Conservation (phyloP, 2,797 vertebrate genomes). For the Anguilla anguilla region DNA sequence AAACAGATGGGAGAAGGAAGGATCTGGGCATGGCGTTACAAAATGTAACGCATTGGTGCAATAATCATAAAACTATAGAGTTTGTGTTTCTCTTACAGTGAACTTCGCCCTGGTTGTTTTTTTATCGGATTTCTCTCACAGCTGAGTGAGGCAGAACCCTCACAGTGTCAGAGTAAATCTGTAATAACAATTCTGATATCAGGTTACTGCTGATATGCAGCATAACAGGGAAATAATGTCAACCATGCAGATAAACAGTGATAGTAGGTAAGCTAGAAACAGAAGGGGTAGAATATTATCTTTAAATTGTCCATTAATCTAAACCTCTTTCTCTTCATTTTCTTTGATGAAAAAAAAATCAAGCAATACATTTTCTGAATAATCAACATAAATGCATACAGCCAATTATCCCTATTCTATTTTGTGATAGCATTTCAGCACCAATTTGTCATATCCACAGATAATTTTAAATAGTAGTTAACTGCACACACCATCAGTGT, state of each 20-base stretch:
- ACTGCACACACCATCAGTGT: not conserved
- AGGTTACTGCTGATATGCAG: not conserved
- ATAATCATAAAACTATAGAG: not conserved
- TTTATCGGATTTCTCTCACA: not conserved
- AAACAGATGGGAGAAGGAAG: not conserved
- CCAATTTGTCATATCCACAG: not conserved
- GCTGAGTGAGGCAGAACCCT: not conserved
- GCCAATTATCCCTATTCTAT: not conserved
- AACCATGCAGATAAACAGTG: not conserved
- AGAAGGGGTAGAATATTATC: too few species aligned
- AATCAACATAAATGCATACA: too few species aligned
- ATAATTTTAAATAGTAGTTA: not conserved
- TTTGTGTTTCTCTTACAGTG: not conserved
- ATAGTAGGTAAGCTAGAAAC: too few species aligned
- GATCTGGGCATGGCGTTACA: not conserved
- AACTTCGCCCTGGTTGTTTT: not conserved
- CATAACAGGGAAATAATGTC: not conserved
- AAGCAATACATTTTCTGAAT: too few species aligned
- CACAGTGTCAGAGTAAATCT: not conserved
- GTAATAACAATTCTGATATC: not conserved
- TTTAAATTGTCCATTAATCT: too few species aligned
- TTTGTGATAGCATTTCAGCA: not conserved
- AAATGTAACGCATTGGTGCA: not conserved
- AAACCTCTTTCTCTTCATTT: too few species aligned
- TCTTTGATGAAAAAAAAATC: too few species aligned